Evolutionary conservation across 2,888 invertebrate genomes (phyloP).

Genomic region (Eupeodes luniger): DNA sequence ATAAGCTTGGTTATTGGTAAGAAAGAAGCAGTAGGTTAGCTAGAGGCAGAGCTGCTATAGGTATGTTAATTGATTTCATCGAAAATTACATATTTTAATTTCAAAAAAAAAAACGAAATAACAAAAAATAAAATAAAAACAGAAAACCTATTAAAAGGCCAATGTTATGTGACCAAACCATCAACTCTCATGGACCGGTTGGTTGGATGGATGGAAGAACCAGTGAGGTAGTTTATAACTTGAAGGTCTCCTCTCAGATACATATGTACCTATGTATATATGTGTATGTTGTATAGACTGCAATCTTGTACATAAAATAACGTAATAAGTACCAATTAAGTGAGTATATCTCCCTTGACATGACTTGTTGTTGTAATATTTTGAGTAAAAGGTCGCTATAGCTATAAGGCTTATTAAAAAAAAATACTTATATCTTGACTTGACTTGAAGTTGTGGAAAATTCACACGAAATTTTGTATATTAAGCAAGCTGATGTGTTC

Average conservation of each 20-base stretch:
- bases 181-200: constrained; percentile 45
- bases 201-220: constrained; percentile 31
- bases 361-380: constrained; percentile 48
- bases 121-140: constrained; percentile 8
- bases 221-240: constrained; percentile 49
- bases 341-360: constrained; percentile 65
- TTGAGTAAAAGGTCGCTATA: constrained; percentile 36
- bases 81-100: constrained; percentile 42
- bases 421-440: neutral
- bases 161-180: constrained; percentile 51
- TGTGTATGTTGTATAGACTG: neutral
- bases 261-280: too few relatives aligned
- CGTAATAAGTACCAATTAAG: constrained; percentile 63
- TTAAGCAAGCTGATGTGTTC: constrained; percentile 3
- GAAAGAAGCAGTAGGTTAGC: neutral
- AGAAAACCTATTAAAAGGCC: constrained; percentile 39
- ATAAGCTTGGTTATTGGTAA: neutral
- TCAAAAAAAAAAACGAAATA: neutral
- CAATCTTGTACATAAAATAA: constrained; percentile 56
- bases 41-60: neutral
- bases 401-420: constrained; percentile 18
- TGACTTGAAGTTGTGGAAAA: constrained; percentile 23
- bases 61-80: constrained; percentile 48
- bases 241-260: constrained; percentile 53
- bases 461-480: constrained; percentile 28